Evolutionary conservation across 2,113 vertebrate species (phyloP).

Genomic region (Cepphus grylle): DNA sequence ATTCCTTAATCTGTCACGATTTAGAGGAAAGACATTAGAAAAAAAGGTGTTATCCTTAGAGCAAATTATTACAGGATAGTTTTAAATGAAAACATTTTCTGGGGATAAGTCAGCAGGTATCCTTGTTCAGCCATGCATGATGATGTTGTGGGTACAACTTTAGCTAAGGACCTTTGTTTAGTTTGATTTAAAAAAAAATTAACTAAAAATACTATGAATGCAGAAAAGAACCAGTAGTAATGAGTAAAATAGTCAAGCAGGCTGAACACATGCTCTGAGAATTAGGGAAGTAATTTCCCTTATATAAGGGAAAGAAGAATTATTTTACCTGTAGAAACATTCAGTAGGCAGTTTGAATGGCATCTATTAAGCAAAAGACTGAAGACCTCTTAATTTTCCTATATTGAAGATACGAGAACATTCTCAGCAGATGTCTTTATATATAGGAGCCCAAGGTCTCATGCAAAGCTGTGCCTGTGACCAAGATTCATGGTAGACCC

Average conservation of each 20-base stretch:
- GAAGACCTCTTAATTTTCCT: background rate
- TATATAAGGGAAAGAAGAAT: fast-evolving
- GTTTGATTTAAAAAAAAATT: background rate
- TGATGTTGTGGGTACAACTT: background rate
- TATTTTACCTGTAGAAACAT: background rate
- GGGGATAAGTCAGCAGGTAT: background rate
- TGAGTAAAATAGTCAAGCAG: background rate
- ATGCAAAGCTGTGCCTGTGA: background rate
- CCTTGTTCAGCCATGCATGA: background rate
- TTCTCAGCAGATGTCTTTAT: background rate
- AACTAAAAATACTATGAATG: background rate
- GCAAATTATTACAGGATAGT: background rate
- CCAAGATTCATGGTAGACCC: background rate
- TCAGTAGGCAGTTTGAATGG: background rate
- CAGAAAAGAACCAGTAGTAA: background rate
- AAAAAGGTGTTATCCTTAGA: background rate
- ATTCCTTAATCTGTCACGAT: background rate
- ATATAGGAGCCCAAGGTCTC: background rate
- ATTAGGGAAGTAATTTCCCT: background rate
- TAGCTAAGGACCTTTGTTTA: background rate
- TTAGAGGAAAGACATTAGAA: background rate
- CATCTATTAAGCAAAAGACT: background rate
- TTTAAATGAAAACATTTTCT: background rate
- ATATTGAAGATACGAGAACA: background rate
- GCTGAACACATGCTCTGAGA: background rate